Base-by-base conservation (phyloP, 2,113 vertebrate genomes). In the Danionella cerebrum region DNA sequence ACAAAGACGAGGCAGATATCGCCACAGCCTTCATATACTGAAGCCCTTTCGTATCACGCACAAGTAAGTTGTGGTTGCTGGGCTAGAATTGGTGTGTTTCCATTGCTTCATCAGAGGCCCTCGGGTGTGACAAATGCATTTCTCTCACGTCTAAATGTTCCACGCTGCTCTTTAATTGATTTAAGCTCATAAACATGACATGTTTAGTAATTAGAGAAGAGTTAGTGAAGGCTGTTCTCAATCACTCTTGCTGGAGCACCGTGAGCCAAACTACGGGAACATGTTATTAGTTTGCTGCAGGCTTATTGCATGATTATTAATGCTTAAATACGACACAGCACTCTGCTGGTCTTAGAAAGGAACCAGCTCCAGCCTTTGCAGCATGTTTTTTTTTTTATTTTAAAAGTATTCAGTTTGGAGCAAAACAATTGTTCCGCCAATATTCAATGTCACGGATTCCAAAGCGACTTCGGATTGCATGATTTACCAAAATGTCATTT, bases 31-130 rank as follows among this genome's bases (percentile, higher is more conserved):
- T 63, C 88, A 89, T 51, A 78, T 91, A 60, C 70, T 91, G 24
- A 91, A 91, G 76, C 90, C 90, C 48, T 89, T 91, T 71, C 86
- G 89, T 75, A 88, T 85, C 71, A 89, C 86, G 9, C 79, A 89
- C 71, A 91, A 88, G 90, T 91, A 88, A 89, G 79, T 39, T 45
- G 10, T 9, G 0, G 14, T 16, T n/a, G 8, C 25, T 55, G 6
- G 41, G 19, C 44, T 38, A 18, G 9, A 39, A 6, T 5, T 42
- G 14, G 19, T 2, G 7, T 11, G 5, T n/a, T n/a, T 12, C 13
- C 21, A 13, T 11, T 47, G 2, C 0, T 24, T 47, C 10, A 6
- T 47, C 13, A 47, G 6, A 1, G 18, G 42, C 42, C 8, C 42
- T 45, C 16, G 3, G 7, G 44, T 47, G 44, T 47, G 44, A 44